Base-by-base conservation (phyloP, 1,140 invertebrate genomes). In the Lepidostoma basale region DNA sequence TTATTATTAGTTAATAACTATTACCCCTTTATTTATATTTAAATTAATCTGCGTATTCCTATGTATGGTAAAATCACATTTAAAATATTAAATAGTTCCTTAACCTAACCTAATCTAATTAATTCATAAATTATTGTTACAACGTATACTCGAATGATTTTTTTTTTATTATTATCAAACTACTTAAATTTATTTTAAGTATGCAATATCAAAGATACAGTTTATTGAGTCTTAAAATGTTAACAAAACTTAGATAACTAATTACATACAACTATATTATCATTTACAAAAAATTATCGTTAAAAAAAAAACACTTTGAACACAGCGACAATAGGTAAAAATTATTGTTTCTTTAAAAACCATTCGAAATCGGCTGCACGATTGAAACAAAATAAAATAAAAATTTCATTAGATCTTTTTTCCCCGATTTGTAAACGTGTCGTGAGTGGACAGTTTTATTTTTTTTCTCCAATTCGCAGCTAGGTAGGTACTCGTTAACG, bases 41-140 rank as follows among this genome's bases (percentile, higher is more conserved):
- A 30, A 67, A 39, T 68, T 36, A 64, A 18, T 62, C 60, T 68
- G 65, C 42, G 28, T 47, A 30, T 56, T 54, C 23, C 40, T 60
- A 64, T 68, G 64, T 63, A 71, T 64, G 59, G 69, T 70, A 68
- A 71, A 69, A 63, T 71, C 69, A 71, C 69, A 71, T 71, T 71
- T 56, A 71, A 68, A 64, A 59, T 71, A 67, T 63, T 62, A 63
- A 70, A 67, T 70, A 63, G 52, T 65, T 63, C 49, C 23, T 49
- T 63, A 69, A 65, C 52, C 23, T 49, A 49, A 63, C n/a, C n/a
- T n/a, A 62, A 56, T n/a, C 52, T 56, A 56, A 14, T 14, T 23
- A 56, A 56, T 14, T 56, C 52, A 20, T 56, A 28, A 63, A 47
- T 71, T 71, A 71, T 71, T 71, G 69, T 67, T 52, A 67, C 36